A percentile compares a stretch with the other conserved stretches of the same genome.
Conservation (phyloP, 2,797 vertebrate species). For the Enteromius paludinosus region DNA sequence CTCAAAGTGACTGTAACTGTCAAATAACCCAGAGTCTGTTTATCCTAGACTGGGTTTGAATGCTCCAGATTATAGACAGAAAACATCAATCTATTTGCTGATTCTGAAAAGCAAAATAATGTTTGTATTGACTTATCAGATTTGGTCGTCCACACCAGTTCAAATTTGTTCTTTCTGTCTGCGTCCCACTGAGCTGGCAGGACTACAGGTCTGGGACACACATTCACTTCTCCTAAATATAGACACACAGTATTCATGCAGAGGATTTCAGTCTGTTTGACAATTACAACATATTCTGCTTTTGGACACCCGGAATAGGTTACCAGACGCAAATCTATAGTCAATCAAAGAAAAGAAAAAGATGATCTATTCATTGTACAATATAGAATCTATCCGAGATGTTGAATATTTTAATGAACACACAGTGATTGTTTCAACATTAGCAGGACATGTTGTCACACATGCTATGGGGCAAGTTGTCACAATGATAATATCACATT, state of each 20-base stretch:
- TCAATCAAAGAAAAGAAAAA: neutral
- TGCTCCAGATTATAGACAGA: conserved; percentile 59
- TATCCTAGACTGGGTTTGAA: conserved; percentile 16
- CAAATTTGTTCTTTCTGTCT: conserved; percentile 68
- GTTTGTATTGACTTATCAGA: conserved; percentile 79
- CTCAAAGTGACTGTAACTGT: conserved; percentile 10
- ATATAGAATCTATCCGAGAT: neutral
- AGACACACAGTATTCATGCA: neutral
- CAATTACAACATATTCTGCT: conserved; percentile 60
- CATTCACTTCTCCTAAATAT: neutral
- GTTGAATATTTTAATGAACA: no score
- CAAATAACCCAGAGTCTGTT: conserved; percentile 13
- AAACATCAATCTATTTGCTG: conserved; percentile 71
- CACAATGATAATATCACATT: neutral
- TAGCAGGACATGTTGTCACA: neutral
- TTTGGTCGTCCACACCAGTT: conserved; percentile 71
- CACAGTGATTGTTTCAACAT: neutral
- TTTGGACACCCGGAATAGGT: neutral
- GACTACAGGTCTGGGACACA: conserved; percentile 18
- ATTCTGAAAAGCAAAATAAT: conserved; percentile 73
- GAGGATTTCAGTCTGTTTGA: conserved; percentile 31
- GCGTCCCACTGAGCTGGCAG: conserved; percentile 46
- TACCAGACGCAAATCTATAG: neutral
- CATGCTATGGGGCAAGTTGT: neutral
- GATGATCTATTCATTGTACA: no score